Percentiles rank a stretch among this genome's conserved stretches.
phyloP scores from a whole-genome alignment of 2,797 vertebrate species.

The Danio jaintianensis region DNA sequence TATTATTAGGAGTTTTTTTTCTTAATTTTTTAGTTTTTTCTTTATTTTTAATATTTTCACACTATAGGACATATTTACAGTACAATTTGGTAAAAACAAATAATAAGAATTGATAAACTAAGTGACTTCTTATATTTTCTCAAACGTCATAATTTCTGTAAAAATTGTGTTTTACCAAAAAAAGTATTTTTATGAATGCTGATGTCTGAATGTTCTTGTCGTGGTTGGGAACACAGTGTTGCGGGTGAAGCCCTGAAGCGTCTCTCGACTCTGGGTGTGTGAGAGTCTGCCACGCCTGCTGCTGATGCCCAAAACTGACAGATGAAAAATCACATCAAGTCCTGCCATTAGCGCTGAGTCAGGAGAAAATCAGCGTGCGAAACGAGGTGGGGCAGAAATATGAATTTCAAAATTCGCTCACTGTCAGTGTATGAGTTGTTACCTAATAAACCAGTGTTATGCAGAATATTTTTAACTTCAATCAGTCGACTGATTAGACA shows the following conservation, averaged over 20 bases:
- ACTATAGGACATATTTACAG: too few species aligned
- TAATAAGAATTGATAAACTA: too few species aligned
- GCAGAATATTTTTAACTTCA: background rate
- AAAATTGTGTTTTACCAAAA: too few species aligned
- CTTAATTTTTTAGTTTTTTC: too few species aligned
- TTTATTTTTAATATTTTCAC: too few species aligned
- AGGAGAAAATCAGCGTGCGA: conserved; percentile 17
- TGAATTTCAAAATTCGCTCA: background rate
- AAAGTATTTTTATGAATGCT: too few species aligned
- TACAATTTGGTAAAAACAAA: too few species aligned
- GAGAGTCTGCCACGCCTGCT: conserved; percentile 17
- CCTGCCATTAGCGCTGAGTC: conserved; percentile 14
- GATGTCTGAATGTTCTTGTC: too few species aligned
- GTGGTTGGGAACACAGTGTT: background rate
- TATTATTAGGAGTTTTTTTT: too few species aligned
- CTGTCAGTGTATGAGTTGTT: background rate
- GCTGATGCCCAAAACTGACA: conserved; percentile 9
- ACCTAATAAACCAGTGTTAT: background rate
- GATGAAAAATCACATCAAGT: background rate
- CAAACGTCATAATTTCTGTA: too few species aligned
- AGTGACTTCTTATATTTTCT: too few species aligned
- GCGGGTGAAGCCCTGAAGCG: background rate
- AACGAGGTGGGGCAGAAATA: conserved; percentile 11
- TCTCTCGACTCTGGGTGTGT: background rate
- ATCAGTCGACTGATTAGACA: background rate